Evolutionary conservation across 2,888 invertebrate species (phyloP).

Genomic region (Cryptosula pallasiana): DNA sequence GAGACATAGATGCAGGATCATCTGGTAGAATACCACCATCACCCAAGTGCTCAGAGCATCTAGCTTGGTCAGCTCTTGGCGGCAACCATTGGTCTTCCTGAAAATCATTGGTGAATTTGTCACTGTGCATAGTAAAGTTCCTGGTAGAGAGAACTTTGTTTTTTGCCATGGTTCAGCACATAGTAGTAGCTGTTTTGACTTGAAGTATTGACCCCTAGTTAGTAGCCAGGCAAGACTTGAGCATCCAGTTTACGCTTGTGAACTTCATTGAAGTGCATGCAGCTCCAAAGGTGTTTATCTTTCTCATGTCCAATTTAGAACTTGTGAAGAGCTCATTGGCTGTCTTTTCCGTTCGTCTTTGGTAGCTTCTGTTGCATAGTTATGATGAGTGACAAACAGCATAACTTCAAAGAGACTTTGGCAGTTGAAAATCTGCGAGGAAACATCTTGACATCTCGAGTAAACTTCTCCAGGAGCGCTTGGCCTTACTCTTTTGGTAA

Average conservation of each 20-base stretch:
- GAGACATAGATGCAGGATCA: neutral
- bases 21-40: neutral
- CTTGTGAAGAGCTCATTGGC: neutral
- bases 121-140: neutral
- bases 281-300: neutral
- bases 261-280: neutral
- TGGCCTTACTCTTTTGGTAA: neutral
- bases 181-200: slow-evolving; percentile 9
- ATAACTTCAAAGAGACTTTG: neutral
- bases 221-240: neutral
- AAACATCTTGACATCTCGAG: neutral
- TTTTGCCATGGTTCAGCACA: neutral
- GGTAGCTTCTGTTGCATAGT: neutral
- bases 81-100: neutral
- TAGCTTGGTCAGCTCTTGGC: neutral
- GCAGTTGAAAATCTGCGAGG: neutral
- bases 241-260: neutral
- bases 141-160: neutral
- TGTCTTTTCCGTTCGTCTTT: neutral
- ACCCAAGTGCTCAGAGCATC: neutral
- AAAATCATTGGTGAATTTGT: neutral
- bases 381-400: neutral
- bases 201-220: neutral
- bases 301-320: neutral
- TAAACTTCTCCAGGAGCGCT: neutral